phyloP scores from a whole-genome alignment of 2,888 invertebrate genomes.

The Ennomos quercinarius region DNA sequence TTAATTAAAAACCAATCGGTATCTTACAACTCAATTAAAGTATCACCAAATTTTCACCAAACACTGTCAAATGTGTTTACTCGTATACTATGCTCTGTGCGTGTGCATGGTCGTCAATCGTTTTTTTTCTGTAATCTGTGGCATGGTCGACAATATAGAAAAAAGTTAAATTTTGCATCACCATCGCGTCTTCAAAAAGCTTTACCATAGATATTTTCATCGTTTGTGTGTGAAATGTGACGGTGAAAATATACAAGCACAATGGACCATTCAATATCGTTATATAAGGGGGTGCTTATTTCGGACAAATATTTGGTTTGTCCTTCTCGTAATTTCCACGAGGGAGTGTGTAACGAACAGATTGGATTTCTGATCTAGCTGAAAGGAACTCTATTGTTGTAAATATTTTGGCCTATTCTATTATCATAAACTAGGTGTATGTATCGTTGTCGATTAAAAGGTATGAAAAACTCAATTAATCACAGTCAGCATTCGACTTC shows the following conservation, averaged over 20 bases:
- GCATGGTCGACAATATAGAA: slow-evolving; percentile 2
- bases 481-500: slow-evolving; percentile 1
- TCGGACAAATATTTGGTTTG: slow-evolving; percentile 40
- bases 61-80: too few species aligned
- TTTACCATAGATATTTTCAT: slow-evolving; percentile 23
- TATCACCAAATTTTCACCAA: too few species aligned
- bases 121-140: too few species aligned
- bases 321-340: slow-evolving; percentile 39
- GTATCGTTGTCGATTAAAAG: too few species aligned
- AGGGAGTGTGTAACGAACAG: slow-evolving; percentile 32
- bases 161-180: slow-evolving; percentile 17
- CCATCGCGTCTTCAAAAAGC: slow-evolving; percentile 15
- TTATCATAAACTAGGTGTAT: too few species aligned
- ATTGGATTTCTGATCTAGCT: slow-evolving; percentile 34
- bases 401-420: neutral
- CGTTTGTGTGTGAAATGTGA: slow-evolving; percentile 18
- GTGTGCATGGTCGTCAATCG: too few species aligned
- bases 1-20: too few species aligned
- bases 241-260: slow-evolving; percentile 32
- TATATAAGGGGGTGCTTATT: slow-evolving; percentile 39
- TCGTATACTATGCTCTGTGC: too few species aligned
- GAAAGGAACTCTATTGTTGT: slow-evolving; percentile 12
- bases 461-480: slow-evolving; percentile 1
- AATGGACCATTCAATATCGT: slow-evolving; percentile 36
- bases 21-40: too few species aligned